Base-by-base conservation (phyloP, 1,140 invertebrate species). In the Proctacanthus coquilletti region DNA sequence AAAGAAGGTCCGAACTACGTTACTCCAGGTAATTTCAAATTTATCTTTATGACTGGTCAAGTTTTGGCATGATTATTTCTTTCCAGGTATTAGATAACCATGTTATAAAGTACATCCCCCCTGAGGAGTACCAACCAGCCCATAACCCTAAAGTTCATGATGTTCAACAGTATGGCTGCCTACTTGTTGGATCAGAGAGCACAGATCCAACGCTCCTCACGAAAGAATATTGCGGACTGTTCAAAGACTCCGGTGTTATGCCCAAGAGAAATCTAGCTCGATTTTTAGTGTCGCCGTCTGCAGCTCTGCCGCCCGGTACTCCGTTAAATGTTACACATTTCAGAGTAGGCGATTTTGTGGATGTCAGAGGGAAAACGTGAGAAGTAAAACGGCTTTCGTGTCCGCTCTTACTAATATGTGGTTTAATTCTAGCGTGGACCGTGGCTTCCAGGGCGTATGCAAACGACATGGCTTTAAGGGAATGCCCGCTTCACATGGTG, bases 361-460 rank as follows among this genome's bases (percentile, higher is more conserved):
- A 98, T 66, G 71, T 93, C 21, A 68, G 77, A 50, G 89, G 81
- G 18, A 86, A 83, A 71, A 96, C 94, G 87, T 95, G 71, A 77
- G 75, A 71, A 18, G 36, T 36, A 21, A 37, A 41, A 40, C 18
- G 9, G 33, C 13, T 18, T 14, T 1, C 21, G 15, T 10, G 19
- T n/a, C 8, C 8, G n/a, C 23, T 25, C 8, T 40, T 38, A 38
- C 25, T 25, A 31, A 20, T 2, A 18, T 40, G 10, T 25, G 32
- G 32, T 31, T 4, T 18, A 30, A 36, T 29, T 41, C 21, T 50
- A 91, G 85, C 3, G 77, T 91, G 30, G 80, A 91, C 53, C 72
- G 81, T 54, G 95, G 94, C n/a, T 98, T 98, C 56, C 93, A 98
- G 75, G 95, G 96, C 36, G 95, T 96, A 0, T 84, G 97, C 66